These are phyloP conservation scores for Apis cerana DNA, from an alignment of 1,140 invertebrate species.

Conservation along the genomic window DNA sequence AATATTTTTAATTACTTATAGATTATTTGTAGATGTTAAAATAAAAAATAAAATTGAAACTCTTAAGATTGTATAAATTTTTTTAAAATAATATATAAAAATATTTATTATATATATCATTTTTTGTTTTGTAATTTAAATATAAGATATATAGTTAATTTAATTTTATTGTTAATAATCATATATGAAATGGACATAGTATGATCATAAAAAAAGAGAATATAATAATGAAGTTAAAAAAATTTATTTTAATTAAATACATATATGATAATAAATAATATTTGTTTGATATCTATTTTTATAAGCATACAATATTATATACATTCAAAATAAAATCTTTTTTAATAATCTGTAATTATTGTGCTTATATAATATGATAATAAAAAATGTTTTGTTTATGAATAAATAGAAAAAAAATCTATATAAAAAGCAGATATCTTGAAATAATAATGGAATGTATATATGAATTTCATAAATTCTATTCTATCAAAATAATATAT, in stretches of 20 bases:
- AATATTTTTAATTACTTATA: neutral
- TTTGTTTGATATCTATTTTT: neutral
- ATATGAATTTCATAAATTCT: neutral
- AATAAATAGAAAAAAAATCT: neutral
- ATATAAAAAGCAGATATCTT: neutral
- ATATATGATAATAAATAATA: conserved; percentile 30
- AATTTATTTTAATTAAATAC: conserved; percentile 9
- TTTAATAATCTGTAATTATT: conserved; percentile 16
- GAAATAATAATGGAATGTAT: conserved; percentile 22
- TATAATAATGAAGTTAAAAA: neutral
- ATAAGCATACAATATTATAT: conserved; percentile 23
- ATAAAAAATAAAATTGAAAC: neutral
- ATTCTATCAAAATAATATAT: conserved; percentile 9
- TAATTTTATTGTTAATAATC: neutral
- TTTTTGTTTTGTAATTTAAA: neutral
- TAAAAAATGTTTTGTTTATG: neutral
- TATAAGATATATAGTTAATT: neutral
- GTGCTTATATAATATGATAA: conserved; percentile 6
- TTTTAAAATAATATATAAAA: conserved; percentile 4
- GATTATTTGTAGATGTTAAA: too few relatives aligned
- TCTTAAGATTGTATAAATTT: neutral
- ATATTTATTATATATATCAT: neutral
- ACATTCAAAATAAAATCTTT: neutral
- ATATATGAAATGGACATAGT: conserved; percentile 2
- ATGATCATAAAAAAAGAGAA: neutral